These are phyloP conservation scores for Bhutanitis thaidina DNA, from an alignment of 2,888 invertebrate genomes.

Conservation along the genomic window DNA sequence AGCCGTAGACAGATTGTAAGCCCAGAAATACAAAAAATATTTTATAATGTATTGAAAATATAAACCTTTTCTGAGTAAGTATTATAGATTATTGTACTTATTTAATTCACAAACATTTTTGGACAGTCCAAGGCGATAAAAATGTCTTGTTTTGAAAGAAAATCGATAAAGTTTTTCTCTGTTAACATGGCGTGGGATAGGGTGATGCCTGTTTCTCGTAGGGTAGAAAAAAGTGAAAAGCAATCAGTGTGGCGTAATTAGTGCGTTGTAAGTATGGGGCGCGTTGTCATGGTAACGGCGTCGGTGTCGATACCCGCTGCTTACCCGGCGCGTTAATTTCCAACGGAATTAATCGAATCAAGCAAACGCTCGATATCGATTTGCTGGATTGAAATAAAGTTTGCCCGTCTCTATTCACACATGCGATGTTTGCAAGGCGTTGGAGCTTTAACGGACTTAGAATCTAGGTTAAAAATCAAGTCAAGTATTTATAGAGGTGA, in stretches of 20 bases:
- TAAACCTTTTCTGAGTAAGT: too few relatives aligned
- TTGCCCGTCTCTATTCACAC: constrained; percentile 23
- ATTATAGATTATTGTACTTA: too few relatives aligned
- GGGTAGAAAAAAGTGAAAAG: constrained; percentile 77
- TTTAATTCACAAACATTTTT: too few relatives aligned
- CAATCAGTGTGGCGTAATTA: constrained; percentile 80
- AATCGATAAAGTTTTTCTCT: constrained; percentile 36
- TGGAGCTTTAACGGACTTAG: constrained; percentile 21
- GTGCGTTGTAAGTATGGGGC: constrained; percentile 78
- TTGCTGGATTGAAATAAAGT: constrained; percentile 49
- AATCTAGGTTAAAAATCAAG: constrained; percentile 22
- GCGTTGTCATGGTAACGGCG: constrained; percentile 70
- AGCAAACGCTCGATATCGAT: constrained; percentile 61
- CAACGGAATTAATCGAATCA: constrained; percentile 75
- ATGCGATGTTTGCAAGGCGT: constrained; percentile 22
- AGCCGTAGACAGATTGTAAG: too few relatives aligned
- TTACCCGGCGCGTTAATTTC: constrained; percentile 74
- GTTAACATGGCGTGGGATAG: constrained; percentile 41
- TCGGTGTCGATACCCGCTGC: constrained; percentile 68
- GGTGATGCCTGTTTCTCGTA: constrained; percentile 74
- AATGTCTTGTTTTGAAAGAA: constrained; percentile 31
- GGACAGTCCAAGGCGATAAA: too few relatives aligned
- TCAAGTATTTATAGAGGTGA: constrained; percentile 20
- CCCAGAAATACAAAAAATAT: too few relatives aligned
- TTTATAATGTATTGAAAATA: too few relatives aligned